These are phyloP conservation scores for Tapera naevia DNA, from an alignment of 2,797 vertebrate species.

Conservation along the genomic window DNA sequence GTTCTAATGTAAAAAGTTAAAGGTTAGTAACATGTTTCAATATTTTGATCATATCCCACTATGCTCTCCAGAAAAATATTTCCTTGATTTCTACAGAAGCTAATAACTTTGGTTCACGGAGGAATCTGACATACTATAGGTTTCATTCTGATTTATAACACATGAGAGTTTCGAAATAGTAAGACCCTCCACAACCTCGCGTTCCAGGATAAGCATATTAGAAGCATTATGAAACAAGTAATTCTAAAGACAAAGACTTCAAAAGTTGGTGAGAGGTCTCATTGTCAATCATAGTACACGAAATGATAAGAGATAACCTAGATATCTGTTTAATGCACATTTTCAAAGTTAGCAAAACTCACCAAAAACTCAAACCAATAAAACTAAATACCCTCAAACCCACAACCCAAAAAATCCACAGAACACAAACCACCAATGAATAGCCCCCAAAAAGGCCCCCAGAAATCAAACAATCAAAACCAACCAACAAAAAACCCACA, in stretches of 20 bases:
- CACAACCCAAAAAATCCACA: fast-evolving
- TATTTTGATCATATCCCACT: not conserved
- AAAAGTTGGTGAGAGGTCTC: not conserved
- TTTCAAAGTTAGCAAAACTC: not conserved
- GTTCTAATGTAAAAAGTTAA: not conserved
- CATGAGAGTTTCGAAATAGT: not conserved
- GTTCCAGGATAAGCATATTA: not conserved
- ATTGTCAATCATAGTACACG: not conserved
- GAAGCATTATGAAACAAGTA: not conserved
- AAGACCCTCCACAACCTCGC: not conserved
- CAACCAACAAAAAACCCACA: too few species aligned
- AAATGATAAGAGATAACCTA: not conserved
- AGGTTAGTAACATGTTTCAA: not conserved
- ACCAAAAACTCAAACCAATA: not conserved
- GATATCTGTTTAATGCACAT: not conserved
- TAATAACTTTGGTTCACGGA: not conserved
- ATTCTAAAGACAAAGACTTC: not conserved
- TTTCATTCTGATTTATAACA: not conserved
- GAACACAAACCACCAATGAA: not conserved
- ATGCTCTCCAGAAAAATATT: not conserved
- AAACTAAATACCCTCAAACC: not conserved
- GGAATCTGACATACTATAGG: not conserved
- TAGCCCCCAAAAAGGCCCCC: fast-evolving
- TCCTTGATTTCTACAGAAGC: not conserved
- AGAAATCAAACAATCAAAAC: not conserved